Percentiles rank a stretch among this genome's conserved stretches.
These are phyloP conservation scores for Morpho achilles DNA, from an alignment of 2,888 invertebrate genomes.

Conservation along the genomic window DNA sequence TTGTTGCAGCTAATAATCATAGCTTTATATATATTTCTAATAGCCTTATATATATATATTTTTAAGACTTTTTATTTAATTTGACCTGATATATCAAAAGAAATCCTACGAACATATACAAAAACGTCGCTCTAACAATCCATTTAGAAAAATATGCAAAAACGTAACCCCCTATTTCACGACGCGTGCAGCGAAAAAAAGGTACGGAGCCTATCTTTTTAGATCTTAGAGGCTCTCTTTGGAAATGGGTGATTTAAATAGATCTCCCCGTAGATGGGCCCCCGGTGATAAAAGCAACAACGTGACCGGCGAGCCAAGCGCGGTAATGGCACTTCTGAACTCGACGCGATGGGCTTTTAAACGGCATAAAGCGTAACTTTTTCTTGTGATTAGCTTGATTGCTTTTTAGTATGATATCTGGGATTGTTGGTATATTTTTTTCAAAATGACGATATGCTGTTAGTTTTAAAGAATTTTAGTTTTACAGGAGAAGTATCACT, in stretches of 20 bases:
- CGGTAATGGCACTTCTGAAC: conserved; percentile 16
- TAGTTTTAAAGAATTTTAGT: too few species aligned
- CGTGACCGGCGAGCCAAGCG: conserved; percentile 25
- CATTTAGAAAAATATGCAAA: conserved; percentile 12
- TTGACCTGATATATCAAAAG: too few species aligned
- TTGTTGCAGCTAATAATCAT: too few species aligned
- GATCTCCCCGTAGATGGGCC: conserved; percentile 28
- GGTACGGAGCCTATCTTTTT: conserved; percentile 17
- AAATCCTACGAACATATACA: background rate
- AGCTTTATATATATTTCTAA: too few species aligned
- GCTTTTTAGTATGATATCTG: conserved; percentile 11
- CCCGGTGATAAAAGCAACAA: conserved; percentile 24
- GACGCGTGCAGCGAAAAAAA: conserved; percentile 5
- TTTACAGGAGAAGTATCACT: too few species aligned
- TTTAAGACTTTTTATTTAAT: too few species aligned
- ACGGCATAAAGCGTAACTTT: conserved; percentile 11
- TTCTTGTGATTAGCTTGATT: conserved; percentile 16
- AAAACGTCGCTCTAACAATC: background rate
- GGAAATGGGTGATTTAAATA: conserved; percentile 29
- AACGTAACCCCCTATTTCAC: conserved; percentile 5
- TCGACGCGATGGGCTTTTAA: conserved; percentile 14
- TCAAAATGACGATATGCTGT: too few species aligned
- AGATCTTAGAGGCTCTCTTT: conserved; percentile 24
- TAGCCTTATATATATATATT: too few species aligned
- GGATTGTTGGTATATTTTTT: background rate